These are phyloP conservation scores for Tapirus indicus DNA, from an alignment of 2,797 vertebrate genomes.

Conservation along the genomic window DNA sequence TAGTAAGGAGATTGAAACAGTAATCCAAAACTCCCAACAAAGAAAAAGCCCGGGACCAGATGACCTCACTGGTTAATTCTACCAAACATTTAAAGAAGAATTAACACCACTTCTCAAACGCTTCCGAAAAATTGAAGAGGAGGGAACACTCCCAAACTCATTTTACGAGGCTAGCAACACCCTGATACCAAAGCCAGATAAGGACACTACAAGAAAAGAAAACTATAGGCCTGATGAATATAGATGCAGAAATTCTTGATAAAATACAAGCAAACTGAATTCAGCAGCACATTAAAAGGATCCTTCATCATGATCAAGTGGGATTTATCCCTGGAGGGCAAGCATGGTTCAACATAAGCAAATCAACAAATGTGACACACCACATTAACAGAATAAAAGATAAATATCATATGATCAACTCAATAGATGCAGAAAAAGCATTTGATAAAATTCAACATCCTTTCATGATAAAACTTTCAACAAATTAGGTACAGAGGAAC, in stretches of 20 bases:
- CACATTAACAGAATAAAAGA: not conserved
- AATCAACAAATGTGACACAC: not conserved
- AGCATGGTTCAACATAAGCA: not conserved
- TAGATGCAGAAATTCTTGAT: not conserved
- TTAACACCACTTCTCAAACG: not conserved
- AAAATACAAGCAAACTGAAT: not conserved
- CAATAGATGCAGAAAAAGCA: not conserved
- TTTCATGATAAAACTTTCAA: not conserved
- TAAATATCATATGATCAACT: not conserved
- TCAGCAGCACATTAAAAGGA: not conserved
- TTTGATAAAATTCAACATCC: not conserved
- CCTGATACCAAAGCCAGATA: not conserved
- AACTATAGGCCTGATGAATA: not conserved
- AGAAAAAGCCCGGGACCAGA: not conserved
- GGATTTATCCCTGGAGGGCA: not conserved
- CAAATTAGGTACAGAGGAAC: not conserved
- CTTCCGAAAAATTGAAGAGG: not conserved
- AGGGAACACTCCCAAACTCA: not conserved
- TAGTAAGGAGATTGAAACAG: not conserved
- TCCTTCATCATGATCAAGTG: no score
- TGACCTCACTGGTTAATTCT: not conserved
- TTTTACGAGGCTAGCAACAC: not conserved
- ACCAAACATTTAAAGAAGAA: not conserved
- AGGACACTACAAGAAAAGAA: not conserved
- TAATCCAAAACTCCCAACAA: not conserved